A percentile compares a stretch with the other conserved stretches of the same genome.
phyloP scores from a whole-genome alignment of 2,113 vertebrate genomes.

The Atrichornis clamosus region DNA sequence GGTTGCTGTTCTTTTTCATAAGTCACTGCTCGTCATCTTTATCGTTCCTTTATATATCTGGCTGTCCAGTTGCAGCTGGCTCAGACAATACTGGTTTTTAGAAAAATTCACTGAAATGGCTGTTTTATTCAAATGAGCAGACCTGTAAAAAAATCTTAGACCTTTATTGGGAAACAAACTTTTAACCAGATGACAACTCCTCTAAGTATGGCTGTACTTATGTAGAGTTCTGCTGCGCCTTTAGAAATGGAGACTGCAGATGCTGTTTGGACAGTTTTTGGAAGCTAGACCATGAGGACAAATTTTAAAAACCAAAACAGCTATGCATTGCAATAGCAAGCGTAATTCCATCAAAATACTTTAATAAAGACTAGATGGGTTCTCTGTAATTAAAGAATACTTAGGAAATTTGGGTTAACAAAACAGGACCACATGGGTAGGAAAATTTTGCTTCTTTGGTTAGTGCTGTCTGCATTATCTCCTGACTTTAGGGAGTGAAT shows the following conservation, averaged over 20 bases:
- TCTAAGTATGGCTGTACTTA: neutral
- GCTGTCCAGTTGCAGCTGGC: neutral
- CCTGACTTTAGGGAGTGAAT: neutral
- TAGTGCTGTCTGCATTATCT: neutral
- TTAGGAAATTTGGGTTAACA: neutral
- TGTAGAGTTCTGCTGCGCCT: neutral
- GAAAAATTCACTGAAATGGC: neutral
- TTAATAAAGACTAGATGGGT: neutral
- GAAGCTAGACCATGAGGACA: neutral
- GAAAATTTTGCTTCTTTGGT: neutral
- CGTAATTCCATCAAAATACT: neutral
- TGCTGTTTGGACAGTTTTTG: neutral
- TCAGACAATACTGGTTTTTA: neutral
- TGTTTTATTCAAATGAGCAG: neutral
- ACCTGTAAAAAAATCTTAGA: neutral
- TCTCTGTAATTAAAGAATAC: neutral
- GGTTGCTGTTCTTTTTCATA: neutral
- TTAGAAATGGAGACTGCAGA: neutral
- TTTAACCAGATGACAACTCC: neutral
- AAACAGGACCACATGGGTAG: neutral
- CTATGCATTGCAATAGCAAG: neutral
- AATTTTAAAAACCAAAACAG: neutral
- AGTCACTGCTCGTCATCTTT: neutral
- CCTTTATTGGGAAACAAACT: neutral
- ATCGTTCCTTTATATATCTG: neutral